A percentile compares a stretch with the other conserved stretches of the same genome.
Conservation (phyloP, 2,113 vertebrate species). For the Plotosus lineatus region DNA sequence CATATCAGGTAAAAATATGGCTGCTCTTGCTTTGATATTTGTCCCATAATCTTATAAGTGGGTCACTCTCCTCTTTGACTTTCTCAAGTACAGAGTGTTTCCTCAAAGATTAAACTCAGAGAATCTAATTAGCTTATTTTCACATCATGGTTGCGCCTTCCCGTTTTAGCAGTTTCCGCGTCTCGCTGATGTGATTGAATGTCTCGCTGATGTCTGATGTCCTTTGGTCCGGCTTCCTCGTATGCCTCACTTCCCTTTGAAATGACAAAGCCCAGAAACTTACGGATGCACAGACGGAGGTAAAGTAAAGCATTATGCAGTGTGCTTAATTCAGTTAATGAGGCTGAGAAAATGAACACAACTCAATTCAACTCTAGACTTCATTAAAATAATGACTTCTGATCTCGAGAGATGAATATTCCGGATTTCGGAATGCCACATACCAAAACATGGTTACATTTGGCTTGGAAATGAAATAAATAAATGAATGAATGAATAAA, state of each 20-base stretch:
- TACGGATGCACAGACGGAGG: conserved; percentile 31
- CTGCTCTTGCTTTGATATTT: background rate
- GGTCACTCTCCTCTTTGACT: conserved; percentile 59
- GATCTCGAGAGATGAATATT: conserved; percentile 41
- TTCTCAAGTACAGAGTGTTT: conserved; percentile 52
- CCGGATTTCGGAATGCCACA: conserved; percentile 8
- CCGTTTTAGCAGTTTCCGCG: conserved; percentile 58
- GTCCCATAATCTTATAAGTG: conserved; percentile 64
- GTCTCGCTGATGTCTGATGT: conserved; percentile 68
- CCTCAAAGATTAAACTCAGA: conserved; percentile 54
- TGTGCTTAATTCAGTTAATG: conserved; percentile 51
- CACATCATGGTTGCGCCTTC: conserved; percentile 41
- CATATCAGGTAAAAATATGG: background rate
- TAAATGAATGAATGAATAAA: background rate
- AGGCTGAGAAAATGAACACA: conserved; percentile 44
- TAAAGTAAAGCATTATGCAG: conserved; percentile 35
- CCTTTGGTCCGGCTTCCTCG: conserved; percentile 57
- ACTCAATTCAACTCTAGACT: conserved; percentile 25
- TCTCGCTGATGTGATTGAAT: conserved; percentile 63
- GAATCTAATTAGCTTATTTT: conserved; percentile 69
- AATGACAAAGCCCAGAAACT: conserved; percentile 20
- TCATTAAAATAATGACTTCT: conserved; percentile 46
- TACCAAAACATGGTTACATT: conserved; percentile 22
- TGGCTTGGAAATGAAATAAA: conserved; percentile 18
- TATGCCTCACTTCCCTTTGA: background rate